Evolutionary conservation across 2,797 vertebrate species (phyloP).

Genomic region (Erpetoichthys calabaricus): DNA sequence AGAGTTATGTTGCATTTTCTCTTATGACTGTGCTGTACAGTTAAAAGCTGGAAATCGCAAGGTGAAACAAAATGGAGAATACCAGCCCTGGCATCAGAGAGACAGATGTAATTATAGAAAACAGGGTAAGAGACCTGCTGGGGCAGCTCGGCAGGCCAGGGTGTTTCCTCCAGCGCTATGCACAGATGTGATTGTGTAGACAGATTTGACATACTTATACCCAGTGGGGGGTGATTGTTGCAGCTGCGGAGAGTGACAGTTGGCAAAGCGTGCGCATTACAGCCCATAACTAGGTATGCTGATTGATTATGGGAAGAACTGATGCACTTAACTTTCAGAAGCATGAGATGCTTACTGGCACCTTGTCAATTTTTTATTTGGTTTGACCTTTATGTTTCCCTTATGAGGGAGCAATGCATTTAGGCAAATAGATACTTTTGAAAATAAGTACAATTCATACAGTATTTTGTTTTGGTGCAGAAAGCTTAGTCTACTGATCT

Average conservation of each 20-base stretch:
- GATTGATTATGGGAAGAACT: slow-evolving; percentile 5
- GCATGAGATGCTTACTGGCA: neutral
- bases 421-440: too few species aligned
- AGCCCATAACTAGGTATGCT: neutral
- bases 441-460: too few species aligned
- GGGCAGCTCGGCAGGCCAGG: neutral
- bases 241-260: slow-evolving; percentile 1
- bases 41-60: neutral
- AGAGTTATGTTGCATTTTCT: too few species aligned
- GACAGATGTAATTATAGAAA: neutral
- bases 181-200: neutral
- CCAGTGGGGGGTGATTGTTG: neutral
- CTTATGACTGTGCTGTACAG: too few species aligned
- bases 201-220: neutral
- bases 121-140: neutral
- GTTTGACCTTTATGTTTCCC: neutral
- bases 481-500: too few species aligned
- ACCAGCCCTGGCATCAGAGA: neutral
- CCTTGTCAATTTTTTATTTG: neutral
- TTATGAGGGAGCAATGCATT: too few species aligned
- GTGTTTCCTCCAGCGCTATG: neutral
- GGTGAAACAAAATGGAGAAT: neutral
- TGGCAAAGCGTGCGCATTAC: neutral
- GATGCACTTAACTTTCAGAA: neutral
- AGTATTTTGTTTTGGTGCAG: too few species aligned